Conservation (phyloP, 2,888 invertebrate genomes). For the Aspidiotus destructor region DNA sequence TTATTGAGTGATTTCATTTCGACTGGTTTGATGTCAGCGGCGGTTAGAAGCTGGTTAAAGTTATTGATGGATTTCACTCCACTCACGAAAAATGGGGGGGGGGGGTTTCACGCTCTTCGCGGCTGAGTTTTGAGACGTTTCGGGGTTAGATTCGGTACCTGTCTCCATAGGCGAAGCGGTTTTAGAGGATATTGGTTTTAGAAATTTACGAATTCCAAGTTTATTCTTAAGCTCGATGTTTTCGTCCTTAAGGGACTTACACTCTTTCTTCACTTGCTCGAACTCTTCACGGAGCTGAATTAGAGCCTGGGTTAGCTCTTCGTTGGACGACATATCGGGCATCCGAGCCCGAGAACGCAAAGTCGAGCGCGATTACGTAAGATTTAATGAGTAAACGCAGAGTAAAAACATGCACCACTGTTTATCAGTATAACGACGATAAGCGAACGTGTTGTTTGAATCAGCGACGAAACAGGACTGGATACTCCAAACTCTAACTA, state of each 20-base stretch:
- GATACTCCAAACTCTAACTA: no score
- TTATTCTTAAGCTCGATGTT: conserved; percentile 3
- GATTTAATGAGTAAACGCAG: background rate
- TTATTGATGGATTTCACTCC: conserved; percentile 5
- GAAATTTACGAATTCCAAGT: conserved; percentile 7
- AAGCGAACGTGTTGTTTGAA: background rate
- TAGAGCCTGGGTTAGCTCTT: background rate
- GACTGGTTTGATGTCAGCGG: background rate
- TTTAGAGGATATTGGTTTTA: background rate
- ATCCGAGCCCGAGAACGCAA: background rate
- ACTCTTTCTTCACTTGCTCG: background rate
- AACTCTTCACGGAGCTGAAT: background rate
- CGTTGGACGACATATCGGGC: background rate
- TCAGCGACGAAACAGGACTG: conserved; percentile 1
- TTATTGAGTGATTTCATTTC: conserved; percentile 4
- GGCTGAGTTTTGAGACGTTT: background rate
- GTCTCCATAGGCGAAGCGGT: background rate
- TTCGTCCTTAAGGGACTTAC: background rate
- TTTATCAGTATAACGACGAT: background rate
- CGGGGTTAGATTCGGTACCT: background rate
- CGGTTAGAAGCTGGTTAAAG: background rate
- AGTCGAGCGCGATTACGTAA: no score
- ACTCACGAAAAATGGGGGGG: conserved; percentile 8
- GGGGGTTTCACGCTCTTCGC: conserved; percentile 3
- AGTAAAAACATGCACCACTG: background rate